Conservation (phyloP, 2,888 invertebrate genomes). For the Stictocephala bisonia region DNA sequence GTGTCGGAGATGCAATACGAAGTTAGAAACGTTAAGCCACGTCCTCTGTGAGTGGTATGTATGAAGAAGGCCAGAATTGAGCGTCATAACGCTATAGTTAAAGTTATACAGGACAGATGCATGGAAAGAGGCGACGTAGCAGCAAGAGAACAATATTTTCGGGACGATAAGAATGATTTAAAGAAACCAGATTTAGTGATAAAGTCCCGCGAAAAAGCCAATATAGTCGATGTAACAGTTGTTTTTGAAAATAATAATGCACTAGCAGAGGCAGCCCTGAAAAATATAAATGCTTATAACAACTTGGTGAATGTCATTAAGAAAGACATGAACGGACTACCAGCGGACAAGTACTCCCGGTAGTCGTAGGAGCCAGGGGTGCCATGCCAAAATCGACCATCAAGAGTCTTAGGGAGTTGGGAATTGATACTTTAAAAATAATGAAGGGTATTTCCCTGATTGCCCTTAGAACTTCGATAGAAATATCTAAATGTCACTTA, state of each 20-base stretch:
- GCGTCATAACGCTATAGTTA: background rate
- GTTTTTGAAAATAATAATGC: background rate
- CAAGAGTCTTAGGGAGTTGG: too few relatives aligned
- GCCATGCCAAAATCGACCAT: too few relatives aligned
- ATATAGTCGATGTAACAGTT: background rate
- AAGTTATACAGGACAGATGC: background rate
- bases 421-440: too few relatives aligned
- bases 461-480: too few relatives aligned
- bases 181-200: background rate
- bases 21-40: background rate
- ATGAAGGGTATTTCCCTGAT: too few relatives aligned
- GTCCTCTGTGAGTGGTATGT: background rate
- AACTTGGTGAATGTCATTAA: background rate
- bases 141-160: background rate
- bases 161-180: background rate
- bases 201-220: background rate
- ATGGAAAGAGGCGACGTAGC: background rate
- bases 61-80: background rate
- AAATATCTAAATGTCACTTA: too few relatives aligned
- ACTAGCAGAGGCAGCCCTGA: background rate
- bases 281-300: background rate
- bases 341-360: slow-evolving; percentile 8
- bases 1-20: background rate
- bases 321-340: background rate
- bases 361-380: too few relatives aligned